Base-by-base conservation (phyloP, 1,140 invertebrate species). In the Drosophila pectinifera region DNA sequence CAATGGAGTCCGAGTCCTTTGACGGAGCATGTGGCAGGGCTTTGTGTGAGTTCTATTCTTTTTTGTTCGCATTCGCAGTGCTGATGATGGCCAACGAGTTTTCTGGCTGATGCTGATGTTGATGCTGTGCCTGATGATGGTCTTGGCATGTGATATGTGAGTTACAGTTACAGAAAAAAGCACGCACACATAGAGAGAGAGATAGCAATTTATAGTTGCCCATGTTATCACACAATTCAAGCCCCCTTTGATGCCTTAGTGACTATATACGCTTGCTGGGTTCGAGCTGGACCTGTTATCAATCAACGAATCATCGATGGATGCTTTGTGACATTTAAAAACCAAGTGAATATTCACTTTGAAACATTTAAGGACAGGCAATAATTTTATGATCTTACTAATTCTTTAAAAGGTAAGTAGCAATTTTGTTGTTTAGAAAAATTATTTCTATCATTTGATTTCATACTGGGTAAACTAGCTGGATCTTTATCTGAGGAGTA, bases 81-180 rank as follows among this genome's bases (percentile, higher is more conserved):
- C 59, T 22, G 24, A 54, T 76, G 45, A 62, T 38, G 43, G 45
- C 16, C 55, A 62, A 36, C 38, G 56, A 36, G 42, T 42, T 41
- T 22, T 34, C 36, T 68, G 62, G 6, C 34, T 72, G 31, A 31
- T 38, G 41, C 28, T 46, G 34, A 49, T 38, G 42, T 28, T 13
- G 3, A 36, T 70, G 63, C n/a, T 46, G 43, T 46, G 43, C 45
- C 45, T 41, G 22, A 72, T 62, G 59, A 34, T 58, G 69, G 72
- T 43, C 48, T 64, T 69, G 69, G 70, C 70, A 62, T 83, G 43
- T 74, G 54, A 73, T 16, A 51, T 70, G 64, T 67, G 77, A 86
- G 49, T 70, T 72, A 86, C 76, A 78, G 28, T 61, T 61, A 31
- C 28, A 56, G 67, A 65, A 59, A 63, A 63, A 78, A 54, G 42